Conservation (phyloP, 1,140 invertebrate species). For the Nylanderia fulva region DNA sequence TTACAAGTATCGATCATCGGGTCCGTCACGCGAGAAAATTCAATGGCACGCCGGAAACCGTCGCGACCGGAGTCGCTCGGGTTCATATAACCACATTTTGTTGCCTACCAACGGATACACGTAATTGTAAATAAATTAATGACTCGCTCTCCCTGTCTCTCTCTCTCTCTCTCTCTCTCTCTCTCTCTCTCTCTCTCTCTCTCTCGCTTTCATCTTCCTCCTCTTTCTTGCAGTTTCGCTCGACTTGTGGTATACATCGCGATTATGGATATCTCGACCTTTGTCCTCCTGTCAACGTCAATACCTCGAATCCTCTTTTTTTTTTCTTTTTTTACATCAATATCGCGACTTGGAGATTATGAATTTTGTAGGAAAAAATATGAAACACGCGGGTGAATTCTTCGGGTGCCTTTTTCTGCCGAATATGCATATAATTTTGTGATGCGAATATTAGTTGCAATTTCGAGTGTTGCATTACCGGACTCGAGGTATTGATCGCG, state of each 20-base stretch:
- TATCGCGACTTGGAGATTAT: background rate
- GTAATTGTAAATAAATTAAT: conserved; percentile 60
- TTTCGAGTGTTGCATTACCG: background rate
- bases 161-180: no score
- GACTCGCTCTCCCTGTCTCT: conserved; percentile 4
- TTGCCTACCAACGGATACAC: conserved; percentile 47
- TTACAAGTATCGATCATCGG: conserved; percentile 60
- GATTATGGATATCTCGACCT: conserved; percentile 29
- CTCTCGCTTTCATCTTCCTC: conserved; percentile 4
- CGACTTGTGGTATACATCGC: conserved; percentile 34
- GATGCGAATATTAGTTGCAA: background rate
- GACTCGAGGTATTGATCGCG: conserved; percentile 46
- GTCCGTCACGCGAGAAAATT: conserved; percentile 35
- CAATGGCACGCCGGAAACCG: conserved; percentile 50
- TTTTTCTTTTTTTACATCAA: background rate
- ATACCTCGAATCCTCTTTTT: conserved; percentile 28
- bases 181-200: background rate
- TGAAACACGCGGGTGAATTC: background rate
- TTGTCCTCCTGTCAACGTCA: conserved; percentile 18
- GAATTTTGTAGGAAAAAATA: background rate
- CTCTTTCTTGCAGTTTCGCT: conserved; percentile 52
- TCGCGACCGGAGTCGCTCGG: conserved; percentile 30
- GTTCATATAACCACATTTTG: conserved; percentile 43
- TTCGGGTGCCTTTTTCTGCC: conserved; percentile 43
- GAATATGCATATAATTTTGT: conserved; percentile 36